phyloP scores from a whole-genome alignment of 1,140 invertebrate genomes.

The Cyclina sinensis region DNA sequence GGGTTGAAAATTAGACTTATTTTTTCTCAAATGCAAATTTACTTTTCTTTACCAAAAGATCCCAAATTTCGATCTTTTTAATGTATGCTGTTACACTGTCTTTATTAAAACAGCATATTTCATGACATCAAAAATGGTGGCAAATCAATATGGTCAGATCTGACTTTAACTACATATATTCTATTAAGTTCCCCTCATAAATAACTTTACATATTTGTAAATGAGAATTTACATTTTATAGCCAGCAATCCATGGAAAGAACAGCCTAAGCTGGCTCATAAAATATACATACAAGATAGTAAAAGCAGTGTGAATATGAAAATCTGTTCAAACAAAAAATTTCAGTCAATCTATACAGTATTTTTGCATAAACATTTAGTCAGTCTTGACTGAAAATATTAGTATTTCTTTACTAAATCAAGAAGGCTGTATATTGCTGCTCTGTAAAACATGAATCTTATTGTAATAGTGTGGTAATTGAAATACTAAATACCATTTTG shows the following conservation, averaged over 20 bases:
- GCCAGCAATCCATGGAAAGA: not conserved
- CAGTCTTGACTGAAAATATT: no score
- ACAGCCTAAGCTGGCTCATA: not conserved
- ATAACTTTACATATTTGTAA: conserved; percentile 16
- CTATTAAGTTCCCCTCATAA: not conserved
- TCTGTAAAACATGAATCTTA: no score
- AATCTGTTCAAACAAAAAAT: no score
- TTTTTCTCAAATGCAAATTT: no score
- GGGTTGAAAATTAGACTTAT: not conserved
- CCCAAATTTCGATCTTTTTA: not conserved
- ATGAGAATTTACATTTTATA: conserved; percentile 8
- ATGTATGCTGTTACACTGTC: not conserved
- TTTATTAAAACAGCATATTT: not conserved
- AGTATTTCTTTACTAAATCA: no score
- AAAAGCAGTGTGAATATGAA: no score
- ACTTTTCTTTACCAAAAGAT: no score
- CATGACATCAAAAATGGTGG: not conserved
- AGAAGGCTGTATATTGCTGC: no score
- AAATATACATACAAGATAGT: not conserved
- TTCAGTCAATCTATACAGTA: no score
- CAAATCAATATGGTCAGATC: not conserved
- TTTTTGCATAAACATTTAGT: no score
- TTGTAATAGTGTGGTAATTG: no score
- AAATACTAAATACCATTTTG: no score
- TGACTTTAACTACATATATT: not conserved